Base-by-base conservation (phyloP, 2,797 vertebrate genomes). In the Manis crassicaudata region DNA sequence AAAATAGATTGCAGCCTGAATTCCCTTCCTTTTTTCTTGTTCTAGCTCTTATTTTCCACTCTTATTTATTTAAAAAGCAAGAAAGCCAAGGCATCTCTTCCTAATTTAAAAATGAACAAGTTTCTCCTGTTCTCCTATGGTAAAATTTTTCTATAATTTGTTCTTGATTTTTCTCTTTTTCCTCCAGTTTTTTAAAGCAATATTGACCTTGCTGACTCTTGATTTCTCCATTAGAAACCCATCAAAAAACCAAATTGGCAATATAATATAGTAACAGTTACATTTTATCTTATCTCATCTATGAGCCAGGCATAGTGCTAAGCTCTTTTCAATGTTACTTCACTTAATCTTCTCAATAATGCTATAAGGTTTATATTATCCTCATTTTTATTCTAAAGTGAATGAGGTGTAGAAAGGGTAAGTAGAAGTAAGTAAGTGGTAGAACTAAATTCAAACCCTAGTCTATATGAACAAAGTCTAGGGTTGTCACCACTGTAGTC, bases 31-130 rank as follows among this genome's bases (percentile, higher is more conserved):
- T 60, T 80, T 46, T 80, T 46, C 56, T 90, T 91, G 82, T 40
- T 92, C 35, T 92, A 35, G 23, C 60, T 90, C 23, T 90, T 35
- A 46, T 88, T 96, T 40, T 92, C 37, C 32, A 82, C 17, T 65
- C 4, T 10, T 84, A 54, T 54, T 37, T 37, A 63, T 94, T 89
- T 83, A 84, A 95, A 95, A 52, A 94, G 46, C n/a, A 90, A 84
- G 46, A 88, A 88, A 85, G 40, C 56, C 82, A 92, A 92, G 82
- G 60, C n/a, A 90, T 2, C 27, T 92, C 73, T 90, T 90, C 50
- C 13, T 68, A 75, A 96, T 79, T 96, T 92, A 93, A 91, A 96
- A 96, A 82, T 79, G 88, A 93, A 81, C 10, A 68, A 25, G 29
- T 91, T 75, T 90, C 70, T 90, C 27, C n/a, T 90, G 17, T 60